These are phyloP conservation scores for Pelagia noctiluca DNA, from an alignment of 30 jellyfish, hydroid and myxozoan genomes.

Conservation along the genomic window DNA sequence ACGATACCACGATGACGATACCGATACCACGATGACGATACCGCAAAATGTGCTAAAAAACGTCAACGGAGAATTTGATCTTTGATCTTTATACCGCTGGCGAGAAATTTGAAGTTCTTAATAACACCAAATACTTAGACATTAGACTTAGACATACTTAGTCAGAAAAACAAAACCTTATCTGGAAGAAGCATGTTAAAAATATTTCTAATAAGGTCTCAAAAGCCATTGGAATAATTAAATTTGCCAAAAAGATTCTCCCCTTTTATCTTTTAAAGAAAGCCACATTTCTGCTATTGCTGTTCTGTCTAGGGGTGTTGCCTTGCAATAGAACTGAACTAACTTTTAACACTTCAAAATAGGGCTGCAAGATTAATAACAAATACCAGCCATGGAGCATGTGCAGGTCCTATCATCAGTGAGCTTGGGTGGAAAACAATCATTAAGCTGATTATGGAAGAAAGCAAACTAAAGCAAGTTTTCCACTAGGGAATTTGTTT, in stretches of 20 bases:
- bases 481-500: too few species aligned
- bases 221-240: conserved; percentile 1
- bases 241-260: neutral
- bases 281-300: conserved; percentile 9
- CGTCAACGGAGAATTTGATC: neutral
- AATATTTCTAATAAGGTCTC: conserved; percentile 13
- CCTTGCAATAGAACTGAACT: conserved; percentile 33
- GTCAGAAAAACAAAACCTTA: neutral
- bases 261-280: neutral
- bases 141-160: too few species aligned
- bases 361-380: conserved; percentile 56
- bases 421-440: conserved; percentile 32
- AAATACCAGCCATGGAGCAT: conserved; percentile 10
- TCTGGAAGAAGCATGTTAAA: conserved; percentile 21
- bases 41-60: conserved; percentile 1
- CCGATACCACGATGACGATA: neutral
- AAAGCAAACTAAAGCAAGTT: neutral
- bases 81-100: neutral
- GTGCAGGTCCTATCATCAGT: conserved; percentile 8
- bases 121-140: conserved; percentile 9
- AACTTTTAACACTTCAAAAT: conserved; percentile 18
- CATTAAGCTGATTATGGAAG: neutral
- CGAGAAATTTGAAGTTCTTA: neutral
- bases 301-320: conserved; percentile 56
- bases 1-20: neutral